Base-by-base conservation (phyloP, 2,888 invertebrate genomes). In the Hypena proboscidalis region DNA sequence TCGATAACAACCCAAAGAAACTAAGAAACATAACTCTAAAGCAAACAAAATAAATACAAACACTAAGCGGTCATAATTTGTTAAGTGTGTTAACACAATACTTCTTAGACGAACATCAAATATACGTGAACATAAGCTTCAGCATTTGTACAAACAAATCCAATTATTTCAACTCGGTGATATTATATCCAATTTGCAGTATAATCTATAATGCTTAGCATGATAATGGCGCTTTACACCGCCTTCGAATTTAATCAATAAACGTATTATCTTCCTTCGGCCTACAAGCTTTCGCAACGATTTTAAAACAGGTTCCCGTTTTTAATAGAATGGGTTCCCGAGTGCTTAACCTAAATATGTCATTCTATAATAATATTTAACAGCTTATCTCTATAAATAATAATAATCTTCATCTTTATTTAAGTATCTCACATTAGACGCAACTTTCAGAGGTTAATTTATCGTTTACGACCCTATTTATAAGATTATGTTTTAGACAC, bases 1-100 rank as follows among this genome's bases (percentile, higher is more conserved):
- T n/a, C n/a, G n/a, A n/a, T n/a, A n/a, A n/a, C n/a, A n/a, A n/a
- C n/a, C n/a, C n/a, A n/a, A n/a, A n/a, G n/a, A n/a, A n/a, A n/a
- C n/a, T n/a, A n/a, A n/a, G n/a, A n/a, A n/a, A n/a, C n/a, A n/a
- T n/a, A n/a, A n/a, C n/a, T n/a, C n/a, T n/a, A 3, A 8, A 14
- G 11, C 8, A 11, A 8, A 26, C 26, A 9, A 20, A 37, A 29
- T 8, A 22, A 20, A 13, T 14, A 5, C 9, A 11, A 17, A 11
- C 26, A 8, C 13, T 13, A 21, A 8, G 10, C 29, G 22, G 37
- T 30, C 37, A 15, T 15, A 30, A n/a, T n/a, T n/a, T n/a, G n/a
- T n/a, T n/a, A n/a, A n/a, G n/a, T 15, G 37, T 23, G 37, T 15
- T 29, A 21, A 21, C 9, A 36, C 36, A 36, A 15, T 29, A 13